Base-by-base conservation (phyloP, 2,797 vertebrate species). In the Epinephelus malabaricus region DNA sequence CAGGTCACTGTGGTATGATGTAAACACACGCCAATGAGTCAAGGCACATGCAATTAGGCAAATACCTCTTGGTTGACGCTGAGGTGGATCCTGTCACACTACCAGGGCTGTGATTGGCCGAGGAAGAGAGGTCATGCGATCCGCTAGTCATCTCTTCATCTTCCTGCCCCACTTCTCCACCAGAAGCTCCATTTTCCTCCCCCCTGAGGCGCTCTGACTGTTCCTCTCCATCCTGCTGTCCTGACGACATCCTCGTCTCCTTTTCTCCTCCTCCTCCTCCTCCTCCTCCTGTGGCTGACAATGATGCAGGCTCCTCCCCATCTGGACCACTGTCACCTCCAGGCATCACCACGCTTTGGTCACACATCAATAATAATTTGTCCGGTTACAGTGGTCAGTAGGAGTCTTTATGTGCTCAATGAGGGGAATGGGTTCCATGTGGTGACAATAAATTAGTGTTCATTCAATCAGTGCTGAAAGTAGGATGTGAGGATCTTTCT, bases 41-140 rank as follows among this genome's bases (percentile, higher is more conserved):
- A 58, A 27, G 15, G 9, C 3, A 45, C 45, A 64, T 2, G 0
- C 17, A 55, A 21, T 65, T 23, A 11, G 23, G 30, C 5, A 63
- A 66, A 59, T 91, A 95, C 95, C 95, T 95, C 82, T 94, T 94
- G 45, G 88, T 85, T 76, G 94, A 95, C 27, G 85, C 59, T 15
- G 90, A 90, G 38, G 78, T 90, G 53, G 93, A 95, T 60, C 87
- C 93, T 0, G 79, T 87, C 49, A 83, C 71, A 12, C 95, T 95
- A 6, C 90, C 85, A 23, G 90, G 90, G 82, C 93, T 95, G 76
- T 84, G 83, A 84, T 93, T 89, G 84, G 93, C 81, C 0, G 83
- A 92, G 21, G 92, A 92, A 0, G 86, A 92, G 62, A 89, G 89
- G 67, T 91, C 89, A 23, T 88, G 88, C 34, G 94, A 92, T 27